These are phyloP conservation scores for Urophycis tenuis DNA, from an alignment of 2,797 vertebrate species.

Conservation along the genomic window DNA sequence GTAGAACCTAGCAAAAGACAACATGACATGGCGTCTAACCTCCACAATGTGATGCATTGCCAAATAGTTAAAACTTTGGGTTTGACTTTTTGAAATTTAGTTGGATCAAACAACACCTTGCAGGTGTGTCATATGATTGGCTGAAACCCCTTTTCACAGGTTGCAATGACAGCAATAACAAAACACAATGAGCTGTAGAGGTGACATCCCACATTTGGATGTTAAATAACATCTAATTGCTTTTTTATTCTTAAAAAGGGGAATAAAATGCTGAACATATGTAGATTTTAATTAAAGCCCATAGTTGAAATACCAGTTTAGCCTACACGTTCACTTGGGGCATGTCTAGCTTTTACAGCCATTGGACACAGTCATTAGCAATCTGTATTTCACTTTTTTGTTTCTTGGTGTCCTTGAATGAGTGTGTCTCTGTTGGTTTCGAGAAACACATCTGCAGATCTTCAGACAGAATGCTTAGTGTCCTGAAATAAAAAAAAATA, in stretches of 20 bases:
- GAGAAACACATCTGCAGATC: neutral
- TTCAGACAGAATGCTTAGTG: neutral
- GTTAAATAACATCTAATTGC: neutral
- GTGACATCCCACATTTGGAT: neutral
- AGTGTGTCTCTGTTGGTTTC: neutral
- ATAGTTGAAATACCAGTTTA: too few species aligned
- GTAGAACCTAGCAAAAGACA: neutral
- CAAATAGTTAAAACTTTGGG: too few species aligned
- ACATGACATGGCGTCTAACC: neutral
- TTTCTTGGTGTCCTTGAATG: neutral
- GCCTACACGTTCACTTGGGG: too few species aligned
- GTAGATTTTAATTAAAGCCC: neutral
- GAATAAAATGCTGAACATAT: neutral
- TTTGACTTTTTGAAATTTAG: too few species aligned
- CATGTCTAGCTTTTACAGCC: neutral
- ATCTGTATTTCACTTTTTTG: neutral
- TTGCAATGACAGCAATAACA: neutral
- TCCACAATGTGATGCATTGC: too few species aligned
- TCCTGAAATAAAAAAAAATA: too few species aligned
- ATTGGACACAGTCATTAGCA: too few species aligned
- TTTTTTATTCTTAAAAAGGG: neutral
- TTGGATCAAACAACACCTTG: neutral
- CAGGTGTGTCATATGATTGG: neutral
- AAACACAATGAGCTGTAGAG: neutral
- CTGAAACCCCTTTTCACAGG: neutral